Evolutionary conservation across 2,888 invertebrate genomes (phyloP).

Genomic region (Polylopha cassiicola): DNA sequence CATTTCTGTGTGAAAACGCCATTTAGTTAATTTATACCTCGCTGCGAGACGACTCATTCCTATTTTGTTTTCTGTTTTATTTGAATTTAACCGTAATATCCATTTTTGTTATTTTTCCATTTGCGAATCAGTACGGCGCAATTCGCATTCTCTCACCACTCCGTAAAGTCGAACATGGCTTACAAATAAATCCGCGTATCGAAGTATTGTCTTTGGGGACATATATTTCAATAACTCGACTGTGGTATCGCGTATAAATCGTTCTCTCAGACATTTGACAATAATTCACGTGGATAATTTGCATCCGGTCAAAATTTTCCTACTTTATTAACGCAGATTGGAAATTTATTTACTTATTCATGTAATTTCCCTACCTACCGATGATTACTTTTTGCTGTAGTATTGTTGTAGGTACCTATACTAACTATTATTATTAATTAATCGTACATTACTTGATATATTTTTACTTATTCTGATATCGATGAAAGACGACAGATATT

Average conservation of each 20-base stretch:
- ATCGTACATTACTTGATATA: background rate
- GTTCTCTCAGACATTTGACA: conserved; percentile 64
- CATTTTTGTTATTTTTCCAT: conserved; percentile 56
- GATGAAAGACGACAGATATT: conserved; percentile 25
- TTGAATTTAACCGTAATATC: conserved; percentile 56
- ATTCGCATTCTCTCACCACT: conserved; percentile 36
- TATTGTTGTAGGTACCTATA: background rate
- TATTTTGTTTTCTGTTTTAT: conserved; percentile 61
- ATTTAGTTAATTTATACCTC: conserved; percentile 61
- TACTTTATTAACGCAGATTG: conserved; percentile 39
- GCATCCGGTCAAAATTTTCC: conserved; percentile 45
- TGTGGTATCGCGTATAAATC: conserved; percentile 65
- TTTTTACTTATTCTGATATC: conserved; percentile 31
- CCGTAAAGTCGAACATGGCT: conserved; percentile 41
- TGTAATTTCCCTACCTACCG: conserved; percentile 1
- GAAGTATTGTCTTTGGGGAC: conserved; percentile 63
- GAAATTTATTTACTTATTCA: conserved; percentile 33
- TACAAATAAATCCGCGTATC: conserved; percentile 33
- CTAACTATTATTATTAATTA: background rate
- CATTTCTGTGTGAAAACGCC: conserved; percentile 56
- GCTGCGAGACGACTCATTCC: conserved; percentile 61
- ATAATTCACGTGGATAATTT: conserved; percentile 64
- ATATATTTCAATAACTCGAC: conserved; percentile 71
- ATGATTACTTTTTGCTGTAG: conserved; percentile 15
- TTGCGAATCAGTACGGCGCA: conserved; percentile 29